Evolutionary conservation across 1,140 invertebrate species (phyloP).

Genomic region (Drosophila simulans): DNA sequence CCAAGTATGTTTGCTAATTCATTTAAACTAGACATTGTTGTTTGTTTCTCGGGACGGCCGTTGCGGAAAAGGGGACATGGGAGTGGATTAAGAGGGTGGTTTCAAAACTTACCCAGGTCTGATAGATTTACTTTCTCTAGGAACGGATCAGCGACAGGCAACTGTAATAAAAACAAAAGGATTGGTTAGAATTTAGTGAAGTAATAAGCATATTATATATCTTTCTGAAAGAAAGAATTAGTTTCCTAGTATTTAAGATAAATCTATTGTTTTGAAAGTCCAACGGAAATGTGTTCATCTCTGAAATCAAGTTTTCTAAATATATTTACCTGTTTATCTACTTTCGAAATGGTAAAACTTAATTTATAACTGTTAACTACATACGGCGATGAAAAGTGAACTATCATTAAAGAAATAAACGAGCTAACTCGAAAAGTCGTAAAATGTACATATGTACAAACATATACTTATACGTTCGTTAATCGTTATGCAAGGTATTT

Average conservation of each 20-base stretch:
- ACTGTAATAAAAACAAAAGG: constrained; percentile 87
- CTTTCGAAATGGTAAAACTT: constrained; percentile 2
- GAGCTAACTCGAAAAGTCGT: constrained; percentile 14
- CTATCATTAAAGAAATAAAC: constrained; percentile 34
- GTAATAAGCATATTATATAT: background rate
- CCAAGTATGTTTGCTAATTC: constrained; percentile 62
- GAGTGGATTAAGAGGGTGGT: background rate
- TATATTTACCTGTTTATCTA: background rate
- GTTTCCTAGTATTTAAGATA: no score
- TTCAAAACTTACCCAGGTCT: constrained; percentile 91
- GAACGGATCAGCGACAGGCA: constrained; percentile 95
- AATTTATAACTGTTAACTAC: constrained; percentile 5
- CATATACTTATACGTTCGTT: background rate
- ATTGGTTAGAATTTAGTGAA: constrained; percentile 50
- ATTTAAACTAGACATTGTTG: constrained; percentile 45
- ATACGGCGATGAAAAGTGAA: constrained; percentile 4
- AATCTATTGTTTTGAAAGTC: no score
- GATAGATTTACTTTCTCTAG: constrained; percentile 93
- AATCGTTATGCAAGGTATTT: constrained; percentile 9
- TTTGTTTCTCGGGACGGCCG: background rate
- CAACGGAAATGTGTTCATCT: background rate
- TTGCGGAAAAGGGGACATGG: background rate
- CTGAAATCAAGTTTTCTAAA: background rate
- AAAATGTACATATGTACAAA: constrained; percentile 5
- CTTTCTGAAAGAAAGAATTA: background rate